Evolutionary conservation across 1,140 invertebrate genomes (phyloP).

Genomic region (Conus ventricosus): DNA sequence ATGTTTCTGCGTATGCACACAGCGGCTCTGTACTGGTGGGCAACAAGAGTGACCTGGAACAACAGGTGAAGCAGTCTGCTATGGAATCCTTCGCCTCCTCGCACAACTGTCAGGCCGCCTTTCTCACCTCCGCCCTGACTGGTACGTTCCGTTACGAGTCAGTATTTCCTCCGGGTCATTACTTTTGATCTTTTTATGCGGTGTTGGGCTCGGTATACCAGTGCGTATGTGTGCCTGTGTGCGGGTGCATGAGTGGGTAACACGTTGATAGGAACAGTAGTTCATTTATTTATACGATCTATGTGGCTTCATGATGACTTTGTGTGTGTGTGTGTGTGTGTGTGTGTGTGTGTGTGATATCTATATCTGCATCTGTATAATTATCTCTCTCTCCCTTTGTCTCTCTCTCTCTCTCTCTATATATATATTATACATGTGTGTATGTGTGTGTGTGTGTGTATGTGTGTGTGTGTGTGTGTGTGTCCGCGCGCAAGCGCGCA

Average conservation of each 20-base stretch:
- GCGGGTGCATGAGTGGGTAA: background rate
- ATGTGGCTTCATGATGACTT: background rate
- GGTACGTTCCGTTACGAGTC: slow-evolving; percentile 35
- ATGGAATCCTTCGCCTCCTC: slow-evolving; percentile 45
- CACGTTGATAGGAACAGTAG: background rate
- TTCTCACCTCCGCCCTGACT: slow-evolving; percentile 53
- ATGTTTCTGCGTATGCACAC: slow-evolving; percentile 39
- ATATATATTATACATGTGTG: no score
- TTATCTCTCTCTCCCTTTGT: no score
- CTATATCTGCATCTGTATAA: no score
- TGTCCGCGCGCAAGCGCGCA: no score
- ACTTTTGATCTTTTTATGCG: no score
- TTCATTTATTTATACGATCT: background rate
- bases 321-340: background rate
- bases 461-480: no score
- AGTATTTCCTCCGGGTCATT: background rate
- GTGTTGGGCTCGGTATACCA: no score
- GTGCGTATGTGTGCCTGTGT: no score
- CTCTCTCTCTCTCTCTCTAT: no score
- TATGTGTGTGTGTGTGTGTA: no score
- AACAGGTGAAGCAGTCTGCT: slow-evolving; percentile 30
- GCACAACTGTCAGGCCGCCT: slow-evolving; percentile 50
- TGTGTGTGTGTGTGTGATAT: no score
- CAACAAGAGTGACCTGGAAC: slow-evolving; percentile 54
- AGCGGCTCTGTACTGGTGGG: slow-evolving; percentile 52